These are phyloP conservation scores for Myiotriccus ornatus DNA, from an alignment of 2,797 vertebrate species.

Conservation along the genomic window DNA sequence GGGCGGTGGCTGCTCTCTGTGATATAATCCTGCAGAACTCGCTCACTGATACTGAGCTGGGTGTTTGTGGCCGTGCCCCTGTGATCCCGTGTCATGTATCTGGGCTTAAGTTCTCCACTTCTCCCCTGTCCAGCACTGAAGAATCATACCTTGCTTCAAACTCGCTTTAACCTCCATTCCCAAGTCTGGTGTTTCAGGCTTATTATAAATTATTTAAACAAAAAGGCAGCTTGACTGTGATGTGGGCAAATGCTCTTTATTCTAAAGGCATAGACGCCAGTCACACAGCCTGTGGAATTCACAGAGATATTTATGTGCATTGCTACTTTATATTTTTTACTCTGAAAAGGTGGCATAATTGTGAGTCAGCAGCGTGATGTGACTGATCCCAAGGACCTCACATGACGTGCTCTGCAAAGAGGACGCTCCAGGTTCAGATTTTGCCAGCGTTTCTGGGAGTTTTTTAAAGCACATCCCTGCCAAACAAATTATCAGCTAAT, in stretches of 20 bases:
- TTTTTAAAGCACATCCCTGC: neutral
- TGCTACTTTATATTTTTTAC: neutral
- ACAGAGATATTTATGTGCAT: neutral
- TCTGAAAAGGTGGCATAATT: neutral
- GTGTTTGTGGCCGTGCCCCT: neutral
- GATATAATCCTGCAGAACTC: neutral
- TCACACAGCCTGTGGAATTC: neutral
- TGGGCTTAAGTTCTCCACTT: neutral
- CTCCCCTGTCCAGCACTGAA: neutral
- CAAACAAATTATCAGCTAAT: neutral
- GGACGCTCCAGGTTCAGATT: neutral
- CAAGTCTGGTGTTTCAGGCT: neutral
- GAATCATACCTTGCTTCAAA: neutral
- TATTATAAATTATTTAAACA: neutral
- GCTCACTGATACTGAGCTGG: fast-evolving
- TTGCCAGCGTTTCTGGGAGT: neutral
- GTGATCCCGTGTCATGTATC: neutral
- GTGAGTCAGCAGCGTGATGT: neutral
- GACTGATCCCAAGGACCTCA: neutral
- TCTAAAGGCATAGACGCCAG: neutral
- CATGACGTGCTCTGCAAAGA: neutral
- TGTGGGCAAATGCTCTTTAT: neutral
- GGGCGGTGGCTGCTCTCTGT: neutral
- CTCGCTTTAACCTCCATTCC: neutral
- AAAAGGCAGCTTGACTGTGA: neutral